Percentiles rank a stretch among this genome's conserved stretches.
phyloP scores from a whole-genome alignment of 2,888 invertebrate species.

The Macrosiphum euphorbiae region DNA sequence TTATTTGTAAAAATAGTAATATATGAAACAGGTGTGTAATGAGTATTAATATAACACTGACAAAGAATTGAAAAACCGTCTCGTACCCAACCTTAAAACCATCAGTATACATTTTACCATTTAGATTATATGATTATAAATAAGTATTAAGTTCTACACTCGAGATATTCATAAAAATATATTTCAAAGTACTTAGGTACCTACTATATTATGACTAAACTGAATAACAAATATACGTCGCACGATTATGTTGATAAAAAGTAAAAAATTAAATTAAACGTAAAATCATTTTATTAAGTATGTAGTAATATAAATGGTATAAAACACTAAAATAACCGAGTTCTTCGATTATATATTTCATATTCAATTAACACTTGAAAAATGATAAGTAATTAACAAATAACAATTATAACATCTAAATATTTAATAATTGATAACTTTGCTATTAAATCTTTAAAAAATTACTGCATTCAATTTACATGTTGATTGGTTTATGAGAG shows the following conservation, averaged over 20 bases:
- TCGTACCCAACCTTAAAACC: neutral
- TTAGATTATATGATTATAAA: neutral
- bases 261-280: neutral
- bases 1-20: neutral
- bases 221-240: neutral
- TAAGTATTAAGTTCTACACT: neutral
- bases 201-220: neutral
- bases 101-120: neutral
- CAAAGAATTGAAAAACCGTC: neutral
- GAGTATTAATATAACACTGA: neutral
- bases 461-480: neutral
- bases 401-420: neutral
- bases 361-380: slow-evolving; percentile 33
- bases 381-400: neutral
- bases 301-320: slow-evolving; percentile 30
- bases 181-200: neutral
- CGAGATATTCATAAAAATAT: neutral
- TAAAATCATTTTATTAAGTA: slow-evolving; percentile 39
- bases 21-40: neutral
- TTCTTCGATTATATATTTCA: neutral
- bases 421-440: slow-evolving; percentile 11
- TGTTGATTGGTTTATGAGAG: neutral
- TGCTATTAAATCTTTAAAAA: neutral
- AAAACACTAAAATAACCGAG: slow-evolving; percentile 21
- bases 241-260: slow-evolving; percentile 10